phyloP scores from a whole-genome alignment of 2,888 invertebrate species.

The Lasioglossum lativentre region DNA sequence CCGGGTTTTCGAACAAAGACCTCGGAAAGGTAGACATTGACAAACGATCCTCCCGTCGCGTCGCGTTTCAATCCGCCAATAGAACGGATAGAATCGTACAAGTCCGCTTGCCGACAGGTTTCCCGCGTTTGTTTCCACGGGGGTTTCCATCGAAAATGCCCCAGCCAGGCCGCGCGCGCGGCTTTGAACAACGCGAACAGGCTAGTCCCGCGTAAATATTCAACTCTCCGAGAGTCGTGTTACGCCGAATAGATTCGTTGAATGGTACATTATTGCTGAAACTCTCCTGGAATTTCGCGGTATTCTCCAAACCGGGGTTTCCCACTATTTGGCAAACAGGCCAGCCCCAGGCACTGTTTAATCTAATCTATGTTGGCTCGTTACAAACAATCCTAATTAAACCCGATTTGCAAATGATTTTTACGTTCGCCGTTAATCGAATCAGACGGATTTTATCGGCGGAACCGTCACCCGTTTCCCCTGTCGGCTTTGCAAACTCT shows the following conservation, averaged over 20 bases:
- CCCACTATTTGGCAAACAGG: not conserved
- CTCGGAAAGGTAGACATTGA: conserved; percentile 68
- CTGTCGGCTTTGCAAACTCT: not conserved
- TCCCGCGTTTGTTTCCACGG: conserved; percentile 41
- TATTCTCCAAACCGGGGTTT: not conserved
- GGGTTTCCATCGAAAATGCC: conserved; percentile 48
- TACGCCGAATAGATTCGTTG: conserved; percentile 8
- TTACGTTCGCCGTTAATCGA: not conserved
- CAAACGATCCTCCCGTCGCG: conserved; percentile 70
- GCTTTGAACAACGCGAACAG: conserved; percentile 9
- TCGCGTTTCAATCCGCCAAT: conserved; percentile 64
- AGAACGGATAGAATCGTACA: conserved; percentile 51
- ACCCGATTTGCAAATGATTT: not conserved
- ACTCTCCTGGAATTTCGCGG: conserved; percentile 2
- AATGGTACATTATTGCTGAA: conserved; percentile 34
- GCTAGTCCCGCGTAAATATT: conserved; percentile 31
- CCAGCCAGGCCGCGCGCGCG: not conserved
- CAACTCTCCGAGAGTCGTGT: conserved; percentile 10
- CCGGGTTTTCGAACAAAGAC: conserved; percentile 50
- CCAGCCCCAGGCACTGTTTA: not conserved
- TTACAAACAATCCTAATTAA: conserved; percentile 1
- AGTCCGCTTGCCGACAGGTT: conserved; percentile 57
- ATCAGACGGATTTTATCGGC: not conserved
- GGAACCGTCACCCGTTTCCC: not conserved
- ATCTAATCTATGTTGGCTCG: not conserved